Conservation (phyloP, 2,888 invertebrate genomes). For the Polydesmus complanatus region DNA sequence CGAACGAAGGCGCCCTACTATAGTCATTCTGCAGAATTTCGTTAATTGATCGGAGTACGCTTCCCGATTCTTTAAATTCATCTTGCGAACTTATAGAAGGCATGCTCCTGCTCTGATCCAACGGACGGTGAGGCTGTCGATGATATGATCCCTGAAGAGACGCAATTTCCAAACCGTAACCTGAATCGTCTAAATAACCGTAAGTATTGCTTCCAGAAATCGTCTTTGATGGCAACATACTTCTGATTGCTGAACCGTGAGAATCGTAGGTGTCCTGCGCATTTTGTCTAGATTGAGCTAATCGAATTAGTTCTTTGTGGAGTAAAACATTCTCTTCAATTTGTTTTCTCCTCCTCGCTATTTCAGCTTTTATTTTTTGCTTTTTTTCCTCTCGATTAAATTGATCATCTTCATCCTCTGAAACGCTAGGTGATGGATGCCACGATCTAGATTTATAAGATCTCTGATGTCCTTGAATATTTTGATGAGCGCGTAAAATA, state of each 20-base stretch:
- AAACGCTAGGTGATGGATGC: conserved; percentile 40
- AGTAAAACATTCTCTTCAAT: conserved; percentile 43
- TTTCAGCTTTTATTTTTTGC: conserved; percentile 44
- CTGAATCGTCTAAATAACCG: neutral
- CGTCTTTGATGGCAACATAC: neutral
- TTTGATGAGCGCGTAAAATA: conserved; percentile 9
- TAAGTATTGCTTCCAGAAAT: neutral
- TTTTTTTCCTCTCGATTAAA: conserved; percentile 43
- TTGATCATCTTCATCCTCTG: conserved; percentile 39
- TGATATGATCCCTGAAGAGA: neutral
- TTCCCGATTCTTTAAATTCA: conserved; percentile 22
- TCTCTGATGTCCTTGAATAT: conserved; percentile 21
- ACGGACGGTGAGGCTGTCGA: neutral
- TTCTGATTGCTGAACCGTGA: neutral
- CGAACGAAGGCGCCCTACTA: conserved; percentile 16
- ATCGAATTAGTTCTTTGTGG: conserved; percentile 38
- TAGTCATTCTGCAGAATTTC: conserved; percentile 25
- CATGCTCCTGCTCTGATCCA: conserved; percentile 15
- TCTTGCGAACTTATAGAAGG: conserved; percentile 16
- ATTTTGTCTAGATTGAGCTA: conserved; percentile 29
- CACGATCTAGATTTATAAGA: conserved; percentile 33
- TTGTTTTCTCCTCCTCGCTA: conserved; percentile 44
- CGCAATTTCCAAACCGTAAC: neutral
- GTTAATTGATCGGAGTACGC: conserved; percentile 35
- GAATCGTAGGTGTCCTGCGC: conserved; percentile 2